Evolutionary conservation across 2,888 invertebrate genomes (phyloP), one percentile per base, ranked within the genome.

Genomic region (Ypsolopha scabrella): DNA sequence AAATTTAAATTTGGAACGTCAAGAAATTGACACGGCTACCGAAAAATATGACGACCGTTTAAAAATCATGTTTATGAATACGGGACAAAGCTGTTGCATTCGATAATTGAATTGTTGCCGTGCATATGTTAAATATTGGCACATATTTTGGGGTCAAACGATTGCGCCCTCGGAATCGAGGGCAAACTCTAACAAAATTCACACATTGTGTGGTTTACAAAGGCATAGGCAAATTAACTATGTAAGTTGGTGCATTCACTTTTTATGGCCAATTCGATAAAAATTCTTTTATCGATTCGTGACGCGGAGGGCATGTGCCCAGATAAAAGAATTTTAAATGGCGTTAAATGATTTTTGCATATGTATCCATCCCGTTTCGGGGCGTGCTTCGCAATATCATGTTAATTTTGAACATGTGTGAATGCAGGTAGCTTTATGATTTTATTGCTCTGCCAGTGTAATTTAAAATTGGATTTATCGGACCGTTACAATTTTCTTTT

Each of bases 271-370:
- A 44, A 50, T 50, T 36, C 44, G 70, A 77, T 80, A 79, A 80
- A 82, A 65, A 63, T 56, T 69, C 71, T 78, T 85, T 82, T 76
- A 80, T 69, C 63, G 66, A 82, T 83, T 78, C 67, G 80, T 64
- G 58, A 67, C 75, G 74, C 70, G 67, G 63, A 63, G 68, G 72
- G 70, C 81, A 76, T 78, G 79, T 72, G 80, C 76, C 74, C 58
- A 57, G 61, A 73, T 70, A 74, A 80, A 75, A 68, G 70, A 74
- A 71, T 74, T 80, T 78, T 78, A 79, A 82, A 80, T 70, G 70
- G 69, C 72, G 69, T 77, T 80, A 83, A 85, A 83, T 77, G 80
- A 79, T 80, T 85, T 86, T 85, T 82, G 76, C 85, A 86, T 85
- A 83, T 81, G 14, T 14, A 43, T 13, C 24, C 2, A 37, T 47